phyloP scores from a whole-genome alignment of 2,113 vertebrate species.

The Azemiops feae region DNA sequence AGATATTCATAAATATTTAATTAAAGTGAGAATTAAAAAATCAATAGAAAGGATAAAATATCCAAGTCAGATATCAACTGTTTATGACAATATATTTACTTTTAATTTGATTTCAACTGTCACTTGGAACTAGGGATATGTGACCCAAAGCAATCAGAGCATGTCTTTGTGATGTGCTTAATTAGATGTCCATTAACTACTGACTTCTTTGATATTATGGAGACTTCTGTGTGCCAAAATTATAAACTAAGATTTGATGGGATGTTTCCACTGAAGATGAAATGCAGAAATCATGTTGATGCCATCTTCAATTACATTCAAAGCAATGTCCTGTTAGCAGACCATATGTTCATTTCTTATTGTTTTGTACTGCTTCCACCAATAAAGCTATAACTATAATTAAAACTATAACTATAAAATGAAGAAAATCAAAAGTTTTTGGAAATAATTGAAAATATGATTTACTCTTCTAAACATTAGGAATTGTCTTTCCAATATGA shows the following conservation, averaged over 20 bases:
- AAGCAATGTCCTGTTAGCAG: conserved; percentile 50
- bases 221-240: conserved; percentile 52
- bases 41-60: conserved; percentile 18
- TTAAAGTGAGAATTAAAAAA: conserved; percentile 53
- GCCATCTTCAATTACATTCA: conserved; percentile 52
- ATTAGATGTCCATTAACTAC: conserved; percentile 72
- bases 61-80: conserved; percentile 46
- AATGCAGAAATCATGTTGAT: conserved; percentile 56
- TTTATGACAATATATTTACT: conserved; percentile 59
- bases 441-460: background rate
- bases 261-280: conserved; percentile 49
- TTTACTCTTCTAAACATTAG: background rate
- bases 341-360: conserved; percentile 21
- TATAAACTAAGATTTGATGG: conserved; percentile 53
- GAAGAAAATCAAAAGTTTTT: background rate
- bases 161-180: conserved; percentile 63
- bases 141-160: conserved; percentile 66
- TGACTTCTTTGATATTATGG: conserved; percentile 51
- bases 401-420: background rate
- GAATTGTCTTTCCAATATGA: background rate
- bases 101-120: conserved; percentile 66
- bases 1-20: conserved; percentile 43
- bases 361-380: background rate
- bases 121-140: conserved; percentile 57
- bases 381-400: background rate